These are phyloP conservation scores for Ichneumon xanthorius DNA, from an alignment of 2,888 invertebrate genomes.

Conservation along the genomic window DNA sequence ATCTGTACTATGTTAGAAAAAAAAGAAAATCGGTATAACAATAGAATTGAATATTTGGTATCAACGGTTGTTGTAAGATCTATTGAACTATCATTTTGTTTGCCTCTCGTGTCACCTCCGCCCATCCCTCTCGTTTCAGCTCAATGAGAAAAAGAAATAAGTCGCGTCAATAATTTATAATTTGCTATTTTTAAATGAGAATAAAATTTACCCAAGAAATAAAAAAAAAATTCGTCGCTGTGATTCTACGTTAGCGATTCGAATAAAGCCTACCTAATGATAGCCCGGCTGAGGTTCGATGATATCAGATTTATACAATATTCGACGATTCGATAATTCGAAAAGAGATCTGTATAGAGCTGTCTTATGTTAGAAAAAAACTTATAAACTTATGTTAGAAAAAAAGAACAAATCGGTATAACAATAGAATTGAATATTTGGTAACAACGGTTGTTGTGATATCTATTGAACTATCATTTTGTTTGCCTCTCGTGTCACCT, in stretches of 20 bases:
- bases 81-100: constrained; percentile 23
- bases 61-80: constrained; percentile 9
- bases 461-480: constrained; percentile 27
- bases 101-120: constrained; percentile 29
- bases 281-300: background rate
- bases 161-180: background rate
- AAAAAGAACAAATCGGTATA: constrained; percentile 44
- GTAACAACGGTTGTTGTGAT: constrained; percentile 32
- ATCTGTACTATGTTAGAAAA: constrained; percentile 62
- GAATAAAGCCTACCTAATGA: background rate
- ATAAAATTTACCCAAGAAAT: background rate
- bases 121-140: constrained; percentile 39
- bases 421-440: constrained; percentile 65
- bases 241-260: background rate
- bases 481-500: constrained; percentile 25
- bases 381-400: constrained; percentile 40
- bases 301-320: background rate
- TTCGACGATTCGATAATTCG: background rate
- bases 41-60: constrained; percentile 65
- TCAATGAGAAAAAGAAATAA: background rate
- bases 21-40: constrained; percentile 48
- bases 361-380: constrained; percentile 47
- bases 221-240: background rate
- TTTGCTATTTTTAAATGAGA: background rate
- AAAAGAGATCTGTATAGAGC: background rate